Evolutionary conservation across 1,140 invertebrate species (phyloP), one percentile per base, ranked within the genome.

Genomic region (Drosophila funebris): DNA sequence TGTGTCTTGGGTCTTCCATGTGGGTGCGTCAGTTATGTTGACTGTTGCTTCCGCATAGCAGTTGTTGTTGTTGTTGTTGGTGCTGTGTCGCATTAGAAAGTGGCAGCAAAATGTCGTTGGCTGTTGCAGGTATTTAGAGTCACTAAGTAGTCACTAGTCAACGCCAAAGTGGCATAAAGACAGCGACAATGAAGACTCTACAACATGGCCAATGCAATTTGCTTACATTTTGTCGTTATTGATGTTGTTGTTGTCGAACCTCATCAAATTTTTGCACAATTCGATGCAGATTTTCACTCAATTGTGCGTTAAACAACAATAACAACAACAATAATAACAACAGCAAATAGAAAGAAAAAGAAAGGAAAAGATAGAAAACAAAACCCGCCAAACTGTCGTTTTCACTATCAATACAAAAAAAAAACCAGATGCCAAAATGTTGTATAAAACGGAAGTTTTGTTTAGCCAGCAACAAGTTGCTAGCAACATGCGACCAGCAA

Each of bases 271-370:
- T 61, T 18, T 71, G 61, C 36, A 43, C 77, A 73, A 78, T 87
- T 82, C 66, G 71, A 69, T 78, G 82, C 82, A 82, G 78, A 88
- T 87, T 87, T 87, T 87, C 83, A 82, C 82, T 88, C 67, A 88
- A 82, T 78, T 76, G 83, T 87, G 70, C 64, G 37, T 61, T 52
- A 43, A 37, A 54, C 57, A 57, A 67, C 61, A 33, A 13, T 14
- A 61, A 37, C 58, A 70, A 46, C 43, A 66, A 62, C 52, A 44
- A 41, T 16, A 64, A 39, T 61, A 63, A 69, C 72, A 58, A 72
- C 60, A 44, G 13, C 9, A 18, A 46, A 27, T 27, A 46, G 29
- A 60, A 44, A n/a, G 29, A 18, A 46, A 20, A 48, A 22, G 3
- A 61, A 44, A 46, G 16, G 16, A 31, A 22, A 53, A 53, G 31